Conservation (phyloP, 2,113 vertebrate species). For the Actenoides lindsayi region DNA sequence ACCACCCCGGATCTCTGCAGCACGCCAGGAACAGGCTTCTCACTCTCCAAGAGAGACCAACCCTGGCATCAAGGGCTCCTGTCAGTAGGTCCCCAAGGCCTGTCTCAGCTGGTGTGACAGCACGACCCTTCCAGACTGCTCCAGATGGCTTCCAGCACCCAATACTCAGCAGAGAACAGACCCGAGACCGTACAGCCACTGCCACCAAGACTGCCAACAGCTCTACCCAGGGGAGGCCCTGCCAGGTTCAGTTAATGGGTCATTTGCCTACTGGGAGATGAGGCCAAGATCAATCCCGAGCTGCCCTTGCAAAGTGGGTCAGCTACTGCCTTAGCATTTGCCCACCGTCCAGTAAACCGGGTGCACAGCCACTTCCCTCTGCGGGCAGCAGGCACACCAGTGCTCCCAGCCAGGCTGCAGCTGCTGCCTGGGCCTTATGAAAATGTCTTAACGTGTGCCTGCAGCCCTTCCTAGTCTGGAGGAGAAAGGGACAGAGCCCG, state of each 20-base stretch:
- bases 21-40: fast-evolving
- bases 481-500: background rate
- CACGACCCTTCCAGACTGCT: background rate
- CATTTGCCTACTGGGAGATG: background rate
- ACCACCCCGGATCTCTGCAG: fast-evolving
- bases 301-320: background rate
- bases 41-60: background rate
- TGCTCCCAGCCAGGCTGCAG: background rate
- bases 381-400: too few species aligned
- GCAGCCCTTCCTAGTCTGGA: background rate
- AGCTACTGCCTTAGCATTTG: background rate
- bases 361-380: background rate
- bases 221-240: background rate
- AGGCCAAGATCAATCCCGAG: background rate
- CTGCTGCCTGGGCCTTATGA: background rate
- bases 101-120: background rate
- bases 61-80: background rate
- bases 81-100: background rate
- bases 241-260: background rate
- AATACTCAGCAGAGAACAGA: background rate
- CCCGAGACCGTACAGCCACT: fast-evolving
- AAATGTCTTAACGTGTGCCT: background rate
- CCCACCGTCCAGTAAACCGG: background rate
- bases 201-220: background rate
- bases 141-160: background rate